Conservation (phyloP, 1,140 invertebrate species). For the Penaeus japonicus region DNA sequence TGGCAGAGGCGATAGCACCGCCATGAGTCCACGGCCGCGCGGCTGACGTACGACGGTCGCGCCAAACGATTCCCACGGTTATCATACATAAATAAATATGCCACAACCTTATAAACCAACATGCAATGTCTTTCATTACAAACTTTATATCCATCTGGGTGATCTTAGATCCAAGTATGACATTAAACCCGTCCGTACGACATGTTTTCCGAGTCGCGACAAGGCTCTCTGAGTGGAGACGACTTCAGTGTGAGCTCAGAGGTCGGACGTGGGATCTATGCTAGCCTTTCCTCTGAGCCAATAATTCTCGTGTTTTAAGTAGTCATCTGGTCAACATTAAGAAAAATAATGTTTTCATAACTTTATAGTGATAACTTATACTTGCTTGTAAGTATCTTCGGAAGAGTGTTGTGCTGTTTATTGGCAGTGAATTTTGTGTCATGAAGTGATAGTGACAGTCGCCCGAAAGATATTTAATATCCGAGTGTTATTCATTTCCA, state of each 20-base stretch:
- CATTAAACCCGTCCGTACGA: background rate
- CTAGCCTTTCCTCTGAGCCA: conserved; percentile 22
- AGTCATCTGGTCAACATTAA: background rate
- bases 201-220: background rate
- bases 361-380: background rate
- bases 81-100: background rate
- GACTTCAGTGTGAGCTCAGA: conserved; percentile 29
- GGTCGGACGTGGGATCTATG: conserved; percentile 17
- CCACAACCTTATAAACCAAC: background rate
- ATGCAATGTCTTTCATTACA: background rate
- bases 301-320: conserved; percentile 32
- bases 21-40: background rate
- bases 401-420: too few species aligned
- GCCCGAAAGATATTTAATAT: too few species aligned
- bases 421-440: too few species aligned
- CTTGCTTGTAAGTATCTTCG: too few species aligned
- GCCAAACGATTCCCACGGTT: background rate
- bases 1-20: conserved; percentile 28
- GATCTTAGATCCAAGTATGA: background rate
- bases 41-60: background rate
- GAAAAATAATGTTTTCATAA: background rate
- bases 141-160: background rate
- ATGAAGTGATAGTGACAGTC: too few species aligned
- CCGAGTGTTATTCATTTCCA: too few species aligned
- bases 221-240: background rate